Conservation (phyloP, 2,797 vertebrate genomes). For the Balearica regulorum region DNA sequence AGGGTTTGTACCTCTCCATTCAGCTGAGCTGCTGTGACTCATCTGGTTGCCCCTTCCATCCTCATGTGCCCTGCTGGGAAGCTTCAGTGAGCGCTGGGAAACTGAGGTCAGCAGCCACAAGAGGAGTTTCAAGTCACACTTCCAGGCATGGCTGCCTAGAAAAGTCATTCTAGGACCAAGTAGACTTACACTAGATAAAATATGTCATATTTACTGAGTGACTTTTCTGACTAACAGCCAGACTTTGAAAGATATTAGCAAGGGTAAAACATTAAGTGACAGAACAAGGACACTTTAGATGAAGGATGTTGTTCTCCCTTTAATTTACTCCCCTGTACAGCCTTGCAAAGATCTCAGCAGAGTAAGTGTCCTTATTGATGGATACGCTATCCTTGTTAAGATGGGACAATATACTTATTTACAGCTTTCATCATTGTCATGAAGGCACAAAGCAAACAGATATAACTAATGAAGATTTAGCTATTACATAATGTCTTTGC, state of each 20-base stretch:
- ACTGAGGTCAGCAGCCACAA: background rate
- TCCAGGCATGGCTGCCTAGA: background rate
- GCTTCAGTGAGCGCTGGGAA: background rate
- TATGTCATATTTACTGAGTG: constrained; percentile 29
- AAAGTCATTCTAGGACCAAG: background rate
- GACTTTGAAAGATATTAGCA: constrained; percentile 61
- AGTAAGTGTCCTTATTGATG: constrained; percentile 56
- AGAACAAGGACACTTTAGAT: constrained; percentile 56
- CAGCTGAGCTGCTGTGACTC: background rate
- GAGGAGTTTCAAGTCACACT: background rate
- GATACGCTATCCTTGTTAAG: constrained; percentile 53
- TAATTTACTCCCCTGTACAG: constrained; percentile 52
- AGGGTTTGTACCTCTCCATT: background rate
- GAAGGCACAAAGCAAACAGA: constrained; percentile 49
- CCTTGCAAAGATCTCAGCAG: constrained; percentile 56
- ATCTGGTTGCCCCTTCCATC: background rate
- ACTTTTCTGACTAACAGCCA: constrained; percentile 49
- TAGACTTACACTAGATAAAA: constrained; percentile 2
- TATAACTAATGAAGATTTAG: constrained; percentile 56
- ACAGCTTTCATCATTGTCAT: constrained; percentile 51
- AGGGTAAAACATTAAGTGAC: constrained; percentile 63
- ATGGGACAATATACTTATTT: constrained; percentile 55
- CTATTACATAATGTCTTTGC: constrained; percentile 16
- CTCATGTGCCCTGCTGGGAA: background rate
- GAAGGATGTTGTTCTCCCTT: constrained; percentile 52